These are phyloP conservation scores for Cottus gobio DNA, from an alignment of 2,113 vertebrate species.

Conservation along the genomic window DNA sequence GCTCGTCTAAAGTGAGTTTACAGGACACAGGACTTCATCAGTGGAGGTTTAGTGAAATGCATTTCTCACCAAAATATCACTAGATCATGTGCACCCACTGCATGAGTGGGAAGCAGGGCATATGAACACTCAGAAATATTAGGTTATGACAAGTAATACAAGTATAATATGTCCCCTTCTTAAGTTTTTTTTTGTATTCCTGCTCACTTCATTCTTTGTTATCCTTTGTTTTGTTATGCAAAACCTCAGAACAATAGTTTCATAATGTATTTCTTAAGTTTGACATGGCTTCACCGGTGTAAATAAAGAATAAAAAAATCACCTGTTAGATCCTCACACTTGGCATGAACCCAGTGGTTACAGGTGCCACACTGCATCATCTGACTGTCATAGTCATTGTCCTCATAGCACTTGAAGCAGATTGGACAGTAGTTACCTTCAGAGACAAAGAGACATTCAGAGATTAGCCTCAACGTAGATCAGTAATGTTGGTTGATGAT, in stretches of 20 bases:
- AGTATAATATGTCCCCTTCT: neutral
- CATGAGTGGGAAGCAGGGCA: neutral
- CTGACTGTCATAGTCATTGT: constrained; percentile 94
- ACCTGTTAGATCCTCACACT: constrained; percentile 93
- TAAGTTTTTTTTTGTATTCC: neutral
- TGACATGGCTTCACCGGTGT: neutral
- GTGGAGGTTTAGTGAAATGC: neutral
- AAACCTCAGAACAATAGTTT: neutral
- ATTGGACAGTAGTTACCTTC: constrained; percentile 94
- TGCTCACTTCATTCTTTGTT: neutral
- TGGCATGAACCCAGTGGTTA: constrained; percentile 94
- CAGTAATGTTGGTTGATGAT: neutral
- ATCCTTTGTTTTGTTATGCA: neutral
- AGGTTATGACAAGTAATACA: neutral
- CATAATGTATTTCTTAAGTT: neutral
- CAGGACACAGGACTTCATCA: neutral
- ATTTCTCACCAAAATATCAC: neutral
- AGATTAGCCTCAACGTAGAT: neutral
- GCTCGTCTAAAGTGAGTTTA: constrained; percentile 84
- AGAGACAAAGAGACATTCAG: constrained; percentile 7
- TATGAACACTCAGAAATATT: neutral
- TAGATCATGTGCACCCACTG: neutral
- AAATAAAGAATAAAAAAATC: constrained; percentile 21
- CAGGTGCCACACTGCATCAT: constrained; percentile 95
- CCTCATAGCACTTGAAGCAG: constrained; percentile 93